These are phyloP conservation scores for Corythornis madagascariensis DNA, from an alignment of 2,113 vertebrate genomes.

Conservation along the genomic window DNA sequence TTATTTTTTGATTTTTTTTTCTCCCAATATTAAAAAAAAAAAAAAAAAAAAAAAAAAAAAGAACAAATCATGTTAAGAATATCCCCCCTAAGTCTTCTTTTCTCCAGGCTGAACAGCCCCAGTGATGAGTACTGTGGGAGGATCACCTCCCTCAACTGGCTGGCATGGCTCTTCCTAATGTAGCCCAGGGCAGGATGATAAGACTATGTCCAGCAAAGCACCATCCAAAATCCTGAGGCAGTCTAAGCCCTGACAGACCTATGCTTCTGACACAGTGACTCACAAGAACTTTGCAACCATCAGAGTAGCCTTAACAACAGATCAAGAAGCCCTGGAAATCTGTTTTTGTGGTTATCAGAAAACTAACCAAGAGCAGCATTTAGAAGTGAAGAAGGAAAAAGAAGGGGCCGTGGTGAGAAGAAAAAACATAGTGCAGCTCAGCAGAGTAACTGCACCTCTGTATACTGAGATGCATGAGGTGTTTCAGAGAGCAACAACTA, in stretches of 20 bases:
- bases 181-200: not conserved
- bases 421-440: not conserved
- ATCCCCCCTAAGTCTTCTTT: not conserved
- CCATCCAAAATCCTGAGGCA: not conserved
- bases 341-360: not conserved
- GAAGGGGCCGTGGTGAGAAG: not conserved
- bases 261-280: not conserved
- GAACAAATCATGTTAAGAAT: not conserved
- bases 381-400: not conserved
- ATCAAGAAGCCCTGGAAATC: not conserved
- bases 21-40: not conserved
- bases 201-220: not conserved
- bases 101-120: not conserved
- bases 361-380: not conserved
- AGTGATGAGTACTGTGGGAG: not conserved
- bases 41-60: not conserved
- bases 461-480: not conserved
- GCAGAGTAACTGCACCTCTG: not conserved
- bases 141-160: not conserved
- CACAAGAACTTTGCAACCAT: not conserved
- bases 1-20: too few species aligned
- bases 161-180: not conserved
- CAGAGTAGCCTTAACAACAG: not conserved
- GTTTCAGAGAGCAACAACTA: not conserved
- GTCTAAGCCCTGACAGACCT: not conserved